Evolutionary conservation across 2,888 invertebrate genomes (phyloP).

Genomic region (Ennomos fuscantarius): DNA sequence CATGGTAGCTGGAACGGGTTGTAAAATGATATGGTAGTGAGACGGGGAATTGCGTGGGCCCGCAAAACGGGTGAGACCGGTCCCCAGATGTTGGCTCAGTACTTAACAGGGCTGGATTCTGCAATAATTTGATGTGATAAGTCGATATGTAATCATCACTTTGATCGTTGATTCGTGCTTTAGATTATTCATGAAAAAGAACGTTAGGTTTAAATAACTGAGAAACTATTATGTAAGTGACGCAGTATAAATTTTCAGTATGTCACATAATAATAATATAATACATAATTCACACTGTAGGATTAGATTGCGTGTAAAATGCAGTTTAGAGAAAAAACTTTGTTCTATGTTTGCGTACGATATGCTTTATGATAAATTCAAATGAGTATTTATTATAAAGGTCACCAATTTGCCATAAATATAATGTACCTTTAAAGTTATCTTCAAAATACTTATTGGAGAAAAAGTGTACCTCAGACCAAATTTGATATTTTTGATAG

Average conservation of each 20-base stretch:
- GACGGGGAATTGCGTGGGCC: slow-evolving; percentile 73
- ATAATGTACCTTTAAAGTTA: slow-evolving; percentile 31
- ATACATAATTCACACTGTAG: no score
- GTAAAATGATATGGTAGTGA: slow-evolving; percentile 54
- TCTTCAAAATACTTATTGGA: no score
- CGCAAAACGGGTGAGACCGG: slow-evolving; percentile 79
- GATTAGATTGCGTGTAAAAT: no score
- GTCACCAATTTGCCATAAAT: not conserved
- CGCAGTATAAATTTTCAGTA: no score
- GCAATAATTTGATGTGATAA: slow-evolving; percentile 38
- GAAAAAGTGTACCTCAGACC: no score
- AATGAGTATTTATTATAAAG: no score
- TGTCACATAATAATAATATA: no score
- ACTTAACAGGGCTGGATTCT: slow-evolving; percentile 62
- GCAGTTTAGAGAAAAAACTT: no score
- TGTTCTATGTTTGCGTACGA: no score
- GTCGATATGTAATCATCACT: slow-evolving; percentile 22
- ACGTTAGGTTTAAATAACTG: not conserved
- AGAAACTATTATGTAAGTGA: not conserved
- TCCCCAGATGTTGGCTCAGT: slow-evolving; percentile 74
- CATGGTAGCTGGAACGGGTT: slow-evolving; percentile 11
- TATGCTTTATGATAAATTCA: no score
- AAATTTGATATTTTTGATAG: no score
- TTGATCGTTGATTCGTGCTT: slow-evolving; percentile 12
- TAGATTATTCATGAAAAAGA: not conserved